Percentiles rank a stretch among this genome's conserved stretches.
phyloP scores from a whole-genome alignment of 37 sponge, comb jelly and placozoan genomes.

The Oopsacas minuta region DNA sequence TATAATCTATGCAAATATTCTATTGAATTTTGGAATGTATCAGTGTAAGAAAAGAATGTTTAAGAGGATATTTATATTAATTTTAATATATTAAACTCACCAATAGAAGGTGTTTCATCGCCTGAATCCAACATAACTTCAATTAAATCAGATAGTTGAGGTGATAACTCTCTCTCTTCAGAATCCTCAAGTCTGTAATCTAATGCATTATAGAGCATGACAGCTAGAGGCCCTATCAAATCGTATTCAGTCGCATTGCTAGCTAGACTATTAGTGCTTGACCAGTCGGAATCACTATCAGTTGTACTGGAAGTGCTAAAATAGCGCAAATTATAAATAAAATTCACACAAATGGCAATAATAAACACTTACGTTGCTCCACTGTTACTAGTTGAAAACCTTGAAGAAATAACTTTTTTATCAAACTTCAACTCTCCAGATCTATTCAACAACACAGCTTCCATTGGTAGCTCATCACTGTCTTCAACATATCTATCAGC shows the following conservation, averaged over 20 bases:
- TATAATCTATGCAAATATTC: no score
- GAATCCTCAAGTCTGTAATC: background rate
- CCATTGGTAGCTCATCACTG: slow-evolving; percentile 1
- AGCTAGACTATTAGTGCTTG: background rate
- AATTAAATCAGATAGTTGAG: background rate
- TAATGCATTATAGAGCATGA: background rate
- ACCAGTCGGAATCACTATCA: background rate
- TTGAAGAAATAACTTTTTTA: background rate
- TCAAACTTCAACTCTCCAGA: background rate
- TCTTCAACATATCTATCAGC: background rate
- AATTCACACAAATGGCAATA: background rate
- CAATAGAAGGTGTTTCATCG: background rate
- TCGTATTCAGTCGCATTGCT: slow-evolving; percentile 12
- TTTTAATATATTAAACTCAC: no score
- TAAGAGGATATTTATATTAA: no score
- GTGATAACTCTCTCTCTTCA: background rate
- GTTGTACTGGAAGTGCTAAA: background rate
- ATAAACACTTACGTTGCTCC: background rate
- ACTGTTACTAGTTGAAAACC: background rate
- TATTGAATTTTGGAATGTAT: no score
- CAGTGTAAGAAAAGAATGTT: no score
- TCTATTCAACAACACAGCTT: background rate
- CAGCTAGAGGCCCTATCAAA: background rate
- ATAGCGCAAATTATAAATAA: background rate
- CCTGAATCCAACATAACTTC: background rate